These are phyloP conservation scores for Carabus problematicus DNA, from an alignment of 2,888 invertebrate species.

Conservation along the genomic window DNA sequence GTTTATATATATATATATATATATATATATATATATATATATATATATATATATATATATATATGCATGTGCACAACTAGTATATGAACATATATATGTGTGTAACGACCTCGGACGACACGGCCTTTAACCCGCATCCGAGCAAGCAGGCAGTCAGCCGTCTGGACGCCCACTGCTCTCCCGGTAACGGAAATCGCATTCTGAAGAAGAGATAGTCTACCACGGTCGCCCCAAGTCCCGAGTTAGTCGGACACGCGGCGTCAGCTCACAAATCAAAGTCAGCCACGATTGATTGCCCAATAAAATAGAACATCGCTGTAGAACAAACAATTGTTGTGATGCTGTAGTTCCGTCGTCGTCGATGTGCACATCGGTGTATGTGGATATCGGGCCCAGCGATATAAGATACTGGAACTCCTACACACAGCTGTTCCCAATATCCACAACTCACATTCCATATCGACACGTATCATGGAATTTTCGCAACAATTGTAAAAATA, in stretches of 20 bases:
- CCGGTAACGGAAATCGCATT: conserved; percentile 19
- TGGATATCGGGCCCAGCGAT: background rate
- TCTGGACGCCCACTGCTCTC: conserved; percentile 29
- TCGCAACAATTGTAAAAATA: no score
- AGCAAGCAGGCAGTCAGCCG: conserved; percentile 9
- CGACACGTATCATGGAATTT: no score
- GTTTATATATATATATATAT: no score
- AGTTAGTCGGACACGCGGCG: conserved; percentile 7
- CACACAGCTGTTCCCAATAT: background rate
- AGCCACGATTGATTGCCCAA: conserved; percentile 34
- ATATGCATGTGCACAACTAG: no score
- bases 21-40: no score
- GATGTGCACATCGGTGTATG: background rate
- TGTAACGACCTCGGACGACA: conserved; percentile 30
- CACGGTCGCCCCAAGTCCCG: background rate
- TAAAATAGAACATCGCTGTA: conserved; percentile 29
- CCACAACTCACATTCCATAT: background rate
- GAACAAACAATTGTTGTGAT: conserved; percentile 34
- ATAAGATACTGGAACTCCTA: background rate
- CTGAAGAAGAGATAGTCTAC: conserved; percentile 6
- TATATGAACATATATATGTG: background rate
- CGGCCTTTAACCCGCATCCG: conserved; percentile 32
- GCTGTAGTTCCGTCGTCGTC: background rate
- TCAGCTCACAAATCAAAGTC: conserved; percentile 35
- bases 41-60: no score